A percentile compares a stretch with the other conserved stretches of the same genome.
Evolutionary conservation across 2,888 invertebrate species (phyloP).

Genomic region (Clostera curtula): DNA sequence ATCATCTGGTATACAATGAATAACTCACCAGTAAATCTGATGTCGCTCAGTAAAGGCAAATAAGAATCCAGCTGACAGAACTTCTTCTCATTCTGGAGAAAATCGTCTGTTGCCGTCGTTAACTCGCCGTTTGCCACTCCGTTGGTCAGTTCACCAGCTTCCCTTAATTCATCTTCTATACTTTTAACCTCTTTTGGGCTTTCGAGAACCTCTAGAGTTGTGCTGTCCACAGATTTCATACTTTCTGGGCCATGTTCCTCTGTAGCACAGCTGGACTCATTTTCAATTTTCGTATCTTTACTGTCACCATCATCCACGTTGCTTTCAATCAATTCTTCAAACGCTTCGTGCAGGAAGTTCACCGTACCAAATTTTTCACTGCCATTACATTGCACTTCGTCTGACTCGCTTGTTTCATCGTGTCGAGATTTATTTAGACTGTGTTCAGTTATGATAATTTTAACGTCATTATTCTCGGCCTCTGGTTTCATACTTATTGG

Average conservation of each 20-base stretch:
- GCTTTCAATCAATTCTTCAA: slow-evolving; percentile 62
- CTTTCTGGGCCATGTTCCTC: slow-evolving; percentile 11
- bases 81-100: slow-evolving; percentile 67
- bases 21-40: slow-evolving; percentile 61
- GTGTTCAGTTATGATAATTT: slow-evolving; percentile 6
- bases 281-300: slow-evolving; percentile 33
- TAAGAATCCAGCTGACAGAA: slow-evolving; percentile 54
- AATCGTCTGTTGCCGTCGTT: slow-evolving; percentile 48
- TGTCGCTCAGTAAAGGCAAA: slow-evolving; percentile 57
- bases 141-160: slow-evolving; percentile 20
- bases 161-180: slow-evolving; percentile 16
- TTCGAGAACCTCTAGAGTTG: slow-evolving; percentile 16
- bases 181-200: slow-evolving; percentile 19
- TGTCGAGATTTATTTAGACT: slow-evolving; percentile 18
- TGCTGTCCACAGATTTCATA: slow-evolving; percentile 13
- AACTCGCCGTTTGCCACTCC: slow-evolving; percentile 34
- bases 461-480: slow-evolving; percentile 12
- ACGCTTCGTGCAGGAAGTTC: slow-evolving; percentile 54
- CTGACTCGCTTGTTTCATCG: slow-evolving; percentile 8
- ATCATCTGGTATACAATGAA: not conserved
- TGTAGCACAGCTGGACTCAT: slow-evolving; percentile 18
- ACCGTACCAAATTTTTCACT: slow-evolving; percentile 58
- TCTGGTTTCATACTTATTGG: slow-evolving; percentile 10
- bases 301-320: slow-evolving; percentile 60
- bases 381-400: slow-evolving; percentile 32